Evolutionary conservation across 2,888 invertebrate genomes (phyloP), one percentile per base, ranked within the genome.

Genomic region (Caenorhabditis uteleia): DNA sequence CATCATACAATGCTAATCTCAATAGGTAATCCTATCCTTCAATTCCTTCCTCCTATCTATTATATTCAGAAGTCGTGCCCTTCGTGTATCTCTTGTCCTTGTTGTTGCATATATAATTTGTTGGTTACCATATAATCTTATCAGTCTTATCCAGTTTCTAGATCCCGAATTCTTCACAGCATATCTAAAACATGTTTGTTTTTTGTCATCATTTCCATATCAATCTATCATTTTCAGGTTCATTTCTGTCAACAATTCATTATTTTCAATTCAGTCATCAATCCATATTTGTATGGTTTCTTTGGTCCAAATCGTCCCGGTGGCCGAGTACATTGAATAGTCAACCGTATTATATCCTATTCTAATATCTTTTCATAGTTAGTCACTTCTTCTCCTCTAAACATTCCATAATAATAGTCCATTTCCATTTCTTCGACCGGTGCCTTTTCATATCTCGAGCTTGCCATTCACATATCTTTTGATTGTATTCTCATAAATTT

Each of bases 71-170:
- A 77, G 70, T 40, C 76, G 80, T 10, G 81, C 81, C 1, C 77
- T 81, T 8, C 64, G 80, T 8, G 78, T 82, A 14, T 76, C 77
- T 16, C 76, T 79, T 29, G 61, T 80, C 3, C 74, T 82, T 6
- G 75, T 82, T 23, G 64, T 75, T 18, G 81, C 79, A 10, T 82
- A 82, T 50, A 76, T 82, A 38, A 62, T 79, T 23, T 82, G 79
- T 60, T 82, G 82, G 82, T 68, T 82, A 5, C 82, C 82, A 5
- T 82, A 82, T 59, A 82, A 82, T 50, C 68, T 74, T 2, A 65
- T 80, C 27, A 66, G 73, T 25, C 47, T 82, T 7, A 70, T 79
- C 16, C 77, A 77, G 39, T 68, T 82, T 39, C 43, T 80, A 36
- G 72, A 80, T 46, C 74, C 74, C 14, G 68, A 69, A 20, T 54